Conservation (phyloP, 2,797 vertebrate species). For the Hydrocynus forskahlii region DNA sequence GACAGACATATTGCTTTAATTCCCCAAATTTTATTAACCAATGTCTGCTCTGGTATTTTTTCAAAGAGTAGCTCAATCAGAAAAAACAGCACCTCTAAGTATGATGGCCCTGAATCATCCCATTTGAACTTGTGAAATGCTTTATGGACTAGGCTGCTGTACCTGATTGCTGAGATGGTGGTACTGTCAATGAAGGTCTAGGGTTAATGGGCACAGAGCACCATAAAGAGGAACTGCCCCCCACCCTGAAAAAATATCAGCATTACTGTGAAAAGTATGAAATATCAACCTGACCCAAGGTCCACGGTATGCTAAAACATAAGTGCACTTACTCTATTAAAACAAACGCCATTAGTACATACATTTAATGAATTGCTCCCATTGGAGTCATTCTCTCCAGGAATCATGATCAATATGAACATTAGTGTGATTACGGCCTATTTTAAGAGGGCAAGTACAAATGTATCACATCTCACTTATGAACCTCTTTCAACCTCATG, state of each 20-base stretch:
- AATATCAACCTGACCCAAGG: constrained; percentile 38
- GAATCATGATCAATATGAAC: constrained; percentile 45
- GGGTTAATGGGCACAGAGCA: neutral
- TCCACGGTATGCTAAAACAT: constrained; percentile 30
- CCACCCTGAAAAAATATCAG: neutral
- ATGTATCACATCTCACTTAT: constrained; percentile 25
- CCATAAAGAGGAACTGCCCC: neutral
- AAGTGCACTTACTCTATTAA: constrained; percentile 35
- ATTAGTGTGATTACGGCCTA: constrained; percentile 38
- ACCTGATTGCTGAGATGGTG: neutral
- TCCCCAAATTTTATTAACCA: neutral
- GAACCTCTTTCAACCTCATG: neutral
- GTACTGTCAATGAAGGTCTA: neutral
- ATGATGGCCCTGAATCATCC: neutral
- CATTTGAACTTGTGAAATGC: neutral
- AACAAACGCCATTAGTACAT: constrained; percentile 36
- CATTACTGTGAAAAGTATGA: neutral
- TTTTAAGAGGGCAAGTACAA: constrained; percentile 35
- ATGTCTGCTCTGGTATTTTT: no score
- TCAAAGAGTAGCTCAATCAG: neutral
- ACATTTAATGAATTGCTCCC: constrained; percentile 27
- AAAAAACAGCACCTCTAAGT: neutral
- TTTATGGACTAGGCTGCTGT: neutral
- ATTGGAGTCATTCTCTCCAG: constrained; percentile 19
- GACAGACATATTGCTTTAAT: neutral